phyloP scores from a whole-genome alignment of 2,113 vertebrate genomes.

The Tachycineta bicolor region DNA sequence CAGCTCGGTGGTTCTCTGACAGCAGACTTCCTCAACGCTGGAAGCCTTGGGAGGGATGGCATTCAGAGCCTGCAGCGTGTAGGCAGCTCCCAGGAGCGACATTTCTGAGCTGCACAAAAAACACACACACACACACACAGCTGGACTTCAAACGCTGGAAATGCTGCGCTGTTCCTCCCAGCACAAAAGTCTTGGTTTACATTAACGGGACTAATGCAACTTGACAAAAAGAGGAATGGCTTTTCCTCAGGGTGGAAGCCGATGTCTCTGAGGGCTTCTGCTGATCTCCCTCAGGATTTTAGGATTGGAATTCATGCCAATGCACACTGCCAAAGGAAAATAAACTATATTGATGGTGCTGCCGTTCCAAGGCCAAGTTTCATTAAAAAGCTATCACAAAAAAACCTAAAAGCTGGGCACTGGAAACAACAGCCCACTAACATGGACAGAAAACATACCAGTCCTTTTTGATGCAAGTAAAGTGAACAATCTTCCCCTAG shows the following conservation, averaged over 20 bases:
- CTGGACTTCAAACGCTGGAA: background rate
- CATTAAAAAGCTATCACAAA: background rate
- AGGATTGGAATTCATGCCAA: background rate
- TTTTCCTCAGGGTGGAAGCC: background rate
- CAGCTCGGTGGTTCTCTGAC: background rate
- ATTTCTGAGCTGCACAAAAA: conserved; percentile 18
- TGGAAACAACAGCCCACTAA: background rate
- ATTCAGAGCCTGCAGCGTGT: background rate
- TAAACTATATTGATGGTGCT: background rate
- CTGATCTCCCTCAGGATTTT: background rate
- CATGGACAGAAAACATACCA: background rate
- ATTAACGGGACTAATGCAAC: background rate
- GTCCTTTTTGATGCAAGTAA: background rate
- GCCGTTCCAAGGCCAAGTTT: background rate
- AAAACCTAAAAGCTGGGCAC: background rate
- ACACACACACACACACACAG: background rate
- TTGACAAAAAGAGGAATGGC: background rate
- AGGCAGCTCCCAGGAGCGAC: conserved; percentile 14
- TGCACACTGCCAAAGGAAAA: background rate
- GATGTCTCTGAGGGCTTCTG: background rate
- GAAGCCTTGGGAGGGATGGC: background rate
- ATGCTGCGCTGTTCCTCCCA: background rate
- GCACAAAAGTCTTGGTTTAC: background rate
- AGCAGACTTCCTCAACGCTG: background rate
- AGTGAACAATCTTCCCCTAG: background rate